These are phyloP conservation scores for Lathamus discolor DNA, from an alignment of 2,113 vertebrate species.

Conservation along the genomic window DNA sequence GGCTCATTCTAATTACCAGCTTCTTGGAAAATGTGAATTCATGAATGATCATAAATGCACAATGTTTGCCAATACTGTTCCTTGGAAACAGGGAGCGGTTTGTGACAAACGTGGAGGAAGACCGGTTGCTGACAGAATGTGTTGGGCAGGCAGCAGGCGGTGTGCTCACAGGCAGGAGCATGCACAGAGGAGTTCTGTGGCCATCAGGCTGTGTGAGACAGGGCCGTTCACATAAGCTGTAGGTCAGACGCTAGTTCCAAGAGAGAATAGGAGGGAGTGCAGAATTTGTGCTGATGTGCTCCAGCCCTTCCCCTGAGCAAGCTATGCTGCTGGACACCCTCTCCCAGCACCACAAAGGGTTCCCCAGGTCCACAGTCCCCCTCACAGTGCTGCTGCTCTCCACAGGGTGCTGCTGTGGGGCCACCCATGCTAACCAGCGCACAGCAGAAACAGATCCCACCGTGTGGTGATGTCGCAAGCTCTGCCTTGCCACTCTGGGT, in stretches of 20 bases:
- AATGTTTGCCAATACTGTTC: constrained; percentile 11
- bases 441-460: not conserved
- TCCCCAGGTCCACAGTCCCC: not conserved
- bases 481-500: fast-evolving
- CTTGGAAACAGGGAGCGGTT: not conserved
- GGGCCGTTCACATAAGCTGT: not conserved
- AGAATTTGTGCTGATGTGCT: not conserved
- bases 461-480: fast-evolving
- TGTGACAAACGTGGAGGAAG: not conserved
- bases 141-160: not conserved
- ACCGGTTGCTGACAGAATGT: not conserved
- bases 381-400: not conserved
- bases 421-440: not conserved
- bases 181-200: not conserved
- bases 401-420: not conserved
- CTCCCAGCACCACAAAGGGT: not conserved
- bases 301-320: not conserved
- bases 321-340: not conserved
- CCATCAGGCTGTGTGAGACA: not conserved
- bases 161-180: fast-evolving
- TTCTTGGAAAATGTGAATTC: constrained; percentile 24
- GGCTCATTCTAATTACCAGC: not conserved
- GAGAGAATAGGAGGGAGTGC: not conserved
- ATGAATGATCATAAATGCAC: not conserved
- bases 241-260: not conserved